A percentile compares a stretch with the other conserved stretches of the same genome.
These are phyloP conservation scores for Coryphaenoides rupestris DNA, from an alignment of 2,113 vertebrate species.

Conservation along the genomic window DNA sequence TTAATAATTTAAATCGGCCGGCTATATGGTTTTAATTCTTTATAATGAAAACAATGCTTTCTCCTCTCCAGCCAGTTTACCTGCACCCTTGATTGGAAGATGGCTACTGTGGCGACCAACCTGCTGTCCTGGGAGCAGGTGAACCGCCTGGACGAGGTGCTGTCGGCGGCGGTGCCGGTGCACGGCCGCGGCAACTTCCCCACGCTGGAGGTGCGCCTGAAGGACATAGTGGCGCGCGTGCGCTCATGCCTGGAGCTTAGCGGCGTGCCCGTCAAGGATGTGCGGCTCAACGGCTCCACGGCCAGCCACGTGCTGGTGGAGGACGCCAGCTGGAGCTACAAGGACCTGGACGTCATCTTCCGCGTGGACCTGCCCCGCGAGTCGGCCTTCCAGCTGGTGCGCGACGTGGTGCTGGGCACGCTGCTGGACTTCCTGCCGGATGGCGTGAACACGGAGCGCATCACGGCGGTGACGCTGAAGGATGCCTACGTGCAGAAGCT, in stretches of 20 bases:
- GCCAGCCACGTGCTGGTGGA: constrained; percentile 94
- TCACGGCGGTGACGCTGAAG: constrained; percentile 87
- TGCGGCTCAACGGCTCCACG: constrained; percentile 91
- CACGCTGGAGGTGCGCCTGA: constrained; percentile 87
- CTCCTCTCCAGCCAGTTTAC: constrained; percentile 17
- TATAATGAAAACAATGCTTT: not conserved
- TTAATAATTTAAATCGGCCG: not conserved
- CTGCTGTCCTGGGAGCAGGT: constrained; percentile 94
- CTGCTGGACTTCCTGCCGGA: constrained; percentile 93
- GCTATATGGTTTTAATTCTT: too few relatives aligned
- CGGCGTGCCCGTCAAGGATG: constrained; percentile 83
- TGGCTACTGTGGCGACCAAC: constrained; percentile 78
- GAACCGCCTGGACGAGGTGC: constrained; percentile 85
- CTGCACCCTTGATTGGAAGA: constrained; percentile 34
- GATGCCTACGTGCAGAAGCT: constrained; percentile 97
- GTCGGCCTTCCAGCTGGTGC: constrained; percentile 83
- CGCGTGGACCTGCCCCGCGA: constrained; percentile 86
- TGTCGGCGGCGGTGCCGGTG: constrained; percentile 86
- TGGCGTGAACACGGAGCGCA: constrained; percentile 92
- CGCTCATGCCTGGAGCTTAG: constrained; percentile 78
- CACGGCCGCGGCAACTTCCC: constrained; percentile 97
- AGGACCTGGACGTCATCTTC: constrained; percentile 96
- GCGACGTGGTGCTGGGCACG: constrained; percentile 88
- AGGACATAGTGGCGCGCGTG: constrained; percentile 90
- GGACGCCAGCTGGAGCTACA: constrained; percentile 92